Evolutionary conservation across 2,888 invertebrate species (phyloP), one percentile per base, ranked within the genome.

Genomic region (Esperia sulphurella): DNA sequence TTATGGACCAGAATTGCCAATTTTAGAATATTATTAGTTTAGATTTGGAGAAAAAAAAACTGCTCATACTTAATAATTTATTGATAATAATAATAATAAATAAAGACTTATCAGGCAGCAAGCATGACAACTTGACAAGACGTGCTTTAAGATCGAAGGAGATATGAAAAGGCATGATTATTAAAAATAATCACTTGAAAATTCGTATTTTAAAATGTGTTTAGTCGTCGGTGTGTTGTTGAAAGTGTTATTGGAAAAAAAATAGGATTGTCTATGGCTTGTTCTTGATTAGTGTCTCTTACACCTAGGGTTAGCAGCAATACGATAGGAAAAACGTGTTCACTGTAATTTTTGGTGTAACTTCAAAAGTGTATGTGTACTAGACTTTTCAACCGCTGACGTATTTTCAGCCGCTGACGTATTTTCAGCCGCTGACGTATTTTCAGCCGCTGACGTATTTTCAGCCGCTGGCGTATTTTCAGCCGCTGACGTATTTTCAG

Each of bases 1-100:
- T 61, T 69, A 75, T 67, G 73, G 83, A 84, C 83, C 78, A 84
- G 65, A 61, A 62, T 69, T 81, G 81, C 85, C 82, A 84, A 83
- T 77, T 73, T 77, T 83, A 79, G 74, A 65, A 59, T 60, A 53
- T 60, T 62, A 33, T 39, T 39, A 59, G 60, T 65, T 66, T 71
- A 68, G 57, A 57, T 59, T 58, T 39, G 41, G 12, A 7, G 37
- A 54, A 46, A 56, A 54, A 46, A 56, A 21, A 3, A 63, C 60
- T 61, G 65, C 65, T 68, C 65, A 63, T 48, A 46, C 37, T 45
- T 46, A 45, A 46, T 42, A 42, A 43, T 14, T 30, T 40, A 54
- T 47, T 41, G 43, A 40, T 45, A 41, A 21, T 21, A 21, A 21
- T 21, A 21, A 21, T 21, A 21, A 21, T 21, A 21, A 21, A 21